Evolutionary conservation across 2,797 vertebrate species (phyloP), one percentile per base, ranked within the genome.

Genomic region (Poeciliopsis gracilis): DNA sequence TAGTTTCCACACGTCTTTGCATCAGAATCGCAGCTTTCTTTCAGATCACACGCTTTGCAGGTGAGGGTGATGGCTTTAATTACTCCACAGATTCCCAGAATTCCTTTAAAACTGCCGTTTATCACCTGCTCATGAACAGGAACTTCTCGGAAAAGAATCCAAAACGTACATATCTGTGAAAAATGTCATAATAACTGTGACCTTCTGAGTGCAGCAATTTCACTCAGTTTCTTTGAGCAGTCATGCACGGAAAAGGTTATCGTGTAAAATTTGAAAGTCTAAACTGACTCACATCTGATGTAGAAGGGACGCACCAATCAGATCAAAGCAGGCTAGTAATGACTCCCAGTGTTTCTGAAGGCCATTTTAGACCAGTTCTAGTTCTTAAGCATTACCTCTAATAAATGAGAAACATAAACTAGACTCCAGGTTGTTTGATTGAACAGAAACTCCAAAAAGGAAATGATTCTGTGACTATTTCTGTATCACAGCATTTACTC

Each of bases 21-120:
- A 7, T 90, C 85, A 91, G 86, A 86, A 78, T 86, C 66, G 41
- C 55, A 80, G 69, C 25, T 81, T 75, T 83, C 76, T 80, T 69
- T 41, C 77, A 47, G 28, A 23, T 20, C 20, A 4, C 18, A 66
- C 38, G 4, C 33, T 38, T 20, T 20, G 38, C 7, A 41, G 66
- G 43, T 43, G 36, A 38, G 38, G 43, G 25, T 15, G 11, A 43
- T 69, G 38, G 36, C 38, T 15, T 41, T n/a, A 43, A 69, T 11
- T 13, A 43, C 23, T n/a, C 23, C 23, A 13, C 20, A n/a, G 23
- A 69, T 69, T 43, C 66, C 66, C 11, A 69, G 23, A 43, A 43
- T 41, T 13, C 10, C 43, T n/a, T 43, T 16, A 43, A 43, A 23
- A 3, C 25, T 75, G 13, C 46, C 71, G 55, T 74, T 15, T 43